Evolutionary conservation across 2,113 vertebrate genomes (phyloP), one percentile per base, ranked within the genome.

Genomic region (Acanthisitta chloris): DNA sequence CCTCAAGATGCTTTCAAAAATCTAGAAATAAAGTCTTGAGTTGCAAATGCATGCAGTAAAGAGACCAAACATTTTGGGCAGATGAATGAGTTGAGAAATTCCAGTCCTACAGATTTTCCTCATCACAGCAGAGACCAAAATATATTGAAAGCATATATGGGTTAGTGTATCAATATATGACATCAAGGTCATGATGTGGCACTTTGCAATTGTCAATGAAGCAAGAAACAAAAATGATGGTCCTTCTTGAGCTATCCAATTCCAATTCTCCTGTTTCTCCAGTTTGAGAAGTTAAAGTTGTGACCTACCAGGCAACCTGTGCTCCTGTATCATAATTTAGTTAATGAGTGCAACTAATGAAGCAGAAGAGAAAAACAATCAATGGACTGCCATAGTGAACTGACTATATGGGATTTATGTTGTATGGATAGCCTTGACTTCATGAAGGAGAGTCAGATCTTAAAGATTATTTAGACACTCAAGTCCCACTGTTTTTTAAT

Each of bases 101-200:
- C 24, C 21, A 28, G 17, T 48, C 20, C 3, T 46, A 16, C 8
- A 54, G 10, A 45, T 64, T 88, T 79, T 9, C 6, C 6, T 72
- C 49, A 61, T 31, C 13, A 52, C 25, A 52, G 31, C 23, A 70
- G 52, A 81, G 12, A 23, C 7, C 7, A 73, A 82, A 70, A 14
- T 17, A 2, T 19, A 65, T 24, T 1, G 3, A 9, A 85, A 83
- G 24, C 29, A 33, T 36, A 8, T 5, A n/a, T 12, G 14, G 58
- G 24, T 10, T 43, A 42, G 17, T 2, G 3, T 78, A 38, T 33
- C 42, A 40, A 0, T 57, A n/a, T 81, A 14, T 61, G 34, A 76
- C 7, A 9, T 52, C 24, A 61, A 38, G 28, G 8, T 26, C 54
- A 49, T 0, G 0, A 42, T 45, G 6, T 4, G 10, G 2, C 10